Conservation (phyloP, 2,797 vertebrate species). For the Rousettus madagascariensis region DNA sequence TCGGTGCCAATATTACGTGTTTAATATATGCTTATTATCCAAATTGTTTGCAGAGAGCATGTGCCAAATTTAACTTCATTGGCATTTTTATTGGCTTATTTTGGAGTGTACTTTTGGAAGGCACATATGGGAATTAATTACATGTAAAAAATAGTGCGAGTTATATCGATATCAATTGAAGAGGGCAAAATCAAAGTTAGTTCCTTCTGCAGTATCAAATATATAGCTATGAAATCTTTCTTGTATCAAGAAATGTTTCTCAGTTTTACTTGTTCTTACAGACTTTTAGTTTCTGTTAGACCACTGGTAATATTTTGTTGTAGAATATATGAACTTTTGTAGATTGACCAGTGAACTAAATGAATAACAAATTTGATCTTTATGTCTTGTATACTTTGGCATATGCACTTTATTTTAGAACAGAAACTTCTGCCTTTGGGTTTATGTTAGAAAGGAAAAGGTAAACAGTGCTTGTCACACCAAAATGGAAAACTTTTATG, state of each 20-base stretch:
- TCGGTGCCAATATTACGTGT: background rate
- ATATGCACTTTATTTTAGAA: constrained; percentile 11
- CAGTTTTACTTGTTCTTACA: background rate
- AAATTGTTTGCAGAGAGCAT: background rate
- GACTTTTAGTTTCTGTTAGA: background rate
- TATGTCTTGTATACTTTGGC: background rate
- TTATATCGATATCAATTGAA: background rate
- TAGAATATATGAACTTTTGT: background rate
- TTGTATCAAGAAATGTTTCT: too few species aligned
- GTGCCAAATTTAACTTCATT: constrained; percentile 3
- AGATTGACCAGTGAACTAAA: background rate
- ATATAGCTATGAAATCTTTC: background rate
- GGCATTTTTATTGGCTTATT: background rate
- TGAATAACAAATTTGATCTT: constrained; percentile 7
- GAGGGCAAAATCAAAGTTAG: background rate
- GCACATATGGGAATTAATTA: background rate
- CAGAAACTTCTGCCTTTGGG: background rate
- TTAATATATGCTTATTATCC: background rate
- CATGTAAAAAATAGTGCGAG: background rate
- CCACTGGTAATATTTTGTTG: background rate
- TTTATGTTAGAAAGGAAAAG: constrained; percentile 35
- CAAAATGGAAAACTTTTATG: background rate
- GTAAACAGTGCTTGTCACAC: background rate
- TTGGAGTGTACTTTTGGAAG: background rate
- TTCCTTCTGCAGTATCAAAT: background rate